phyloP scores from a whole-genome alignment of 2,113 vertebrate species.

The Corvus hawaiiensis region DNA sequence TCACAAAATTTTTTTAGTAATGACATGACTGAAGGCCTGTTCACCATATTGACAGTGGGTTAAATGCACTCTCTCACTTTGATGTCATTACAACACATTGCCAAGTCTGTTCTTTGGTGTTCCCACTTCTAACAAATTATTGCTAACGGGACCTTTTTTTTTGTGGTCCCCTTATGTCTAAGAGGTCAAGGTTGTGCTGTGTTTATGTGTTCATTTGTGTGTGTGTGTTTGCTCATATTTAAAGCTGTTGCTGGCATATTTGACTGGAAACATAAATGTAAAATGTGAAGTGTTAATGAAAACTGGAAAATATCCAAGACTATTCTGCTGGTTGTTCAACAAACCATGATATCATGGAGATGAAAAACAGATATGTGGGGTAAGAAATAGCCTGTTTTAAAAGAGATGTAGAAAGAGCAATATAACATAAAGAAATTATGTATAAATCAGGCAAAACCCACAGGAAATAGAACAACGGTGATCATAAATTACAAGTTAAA shows the following conservation, averaged over 20 bases:
- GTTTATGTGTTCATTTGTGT: neutral
- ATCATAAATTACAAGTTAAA: conserved; percentile 14
- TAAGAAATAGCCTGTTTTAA: neutral
- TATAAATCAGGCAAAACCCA: neutral
- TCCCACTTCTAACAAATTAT: neutral
- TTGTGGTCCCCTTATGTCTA: neutral
- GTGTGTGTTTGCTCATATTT: neutral
- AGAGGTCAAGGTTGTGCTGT: neutral
- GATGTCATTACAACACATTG: neutral
- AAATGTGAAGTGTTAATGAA: neutral
- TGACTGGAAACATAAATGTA: neutral
- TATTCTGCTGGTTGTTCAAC: neutral
- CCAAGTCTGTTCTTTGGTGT: neutral
- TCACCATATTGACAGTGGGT: neutral
- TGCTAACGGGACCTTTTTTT: neutral
- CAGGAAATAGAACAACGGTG: neutral
- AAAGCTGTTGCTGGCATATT: neutral
- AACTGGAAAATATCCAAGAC: neutral
- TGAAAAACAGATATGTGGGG: neutral
- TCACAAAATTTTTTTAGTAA: neutral
- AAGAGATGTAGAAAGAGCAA: neutral
- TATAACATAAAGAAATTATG: neutral
- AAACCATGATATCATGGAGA: neutral
- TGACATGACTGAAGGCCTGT: neutral
- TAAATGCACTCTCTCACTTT: neutral